Evolutionary conservation across 1,140 invertebrate genomes (phyloP).

Genomic region (Atta colombica): DNA sequence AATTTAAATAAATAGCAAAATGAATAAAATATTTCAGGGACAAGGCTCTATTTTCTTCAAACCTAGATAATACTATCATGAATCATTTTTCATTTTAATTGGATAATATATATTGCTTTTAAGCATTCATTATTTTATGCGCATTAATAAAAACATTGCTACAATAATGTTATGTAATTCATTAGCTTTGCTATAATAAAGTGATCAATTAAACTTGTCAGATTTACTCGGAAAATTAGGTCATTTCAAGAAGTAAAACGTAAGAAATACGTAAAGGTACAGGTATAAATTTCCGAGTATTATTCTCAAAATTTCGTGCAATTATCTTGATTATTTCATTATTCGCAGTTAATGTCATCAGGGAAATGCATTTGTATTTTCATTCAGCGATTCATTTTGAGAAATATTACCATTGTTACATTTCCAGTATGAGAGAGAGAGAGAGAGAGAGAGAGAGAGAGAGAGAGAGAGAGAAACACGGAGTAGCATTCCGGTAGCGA

Average conservation of each 20-base stretch:
- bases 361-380: constrained; percentile 2
- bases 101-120: neutral
- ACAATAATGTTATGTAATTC: neutral
- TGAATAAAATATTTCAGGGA: no score
- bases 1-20: no score
- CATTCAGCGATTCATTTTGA: neutral
- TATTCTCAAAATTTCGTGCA: constrained; percentile 4
- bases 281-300: constrained; percentile 14
- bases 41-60: no score
- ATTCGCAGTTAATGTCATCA: constrained; percentile 2
- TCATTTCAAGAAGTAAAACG: neutral
- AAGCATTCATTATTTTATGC: constrained; percentile 1
- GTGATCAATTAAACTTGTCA: constrained; percentile 25
- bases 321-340: constrained; percentile 37
- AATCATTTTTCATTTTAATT: neutral
- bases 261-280: constrained; percentile 10
- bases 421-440: neutral
- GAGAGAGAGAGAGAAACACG: neutral
- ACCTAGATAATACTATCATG: no score
- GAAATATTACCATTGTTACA: constrained; percentile 21
- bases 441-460: neutral
- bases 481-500: constrained; percentile 4
- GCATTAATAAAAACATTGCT: constrained; percentile 24
- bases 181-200: neutral
- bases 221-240: constrained; percentile 14